Evolutionary conservation across 2,888 invertebrate species (phyloP).

Genomic region (Ashinkailepas kermadecensis): DNA sequence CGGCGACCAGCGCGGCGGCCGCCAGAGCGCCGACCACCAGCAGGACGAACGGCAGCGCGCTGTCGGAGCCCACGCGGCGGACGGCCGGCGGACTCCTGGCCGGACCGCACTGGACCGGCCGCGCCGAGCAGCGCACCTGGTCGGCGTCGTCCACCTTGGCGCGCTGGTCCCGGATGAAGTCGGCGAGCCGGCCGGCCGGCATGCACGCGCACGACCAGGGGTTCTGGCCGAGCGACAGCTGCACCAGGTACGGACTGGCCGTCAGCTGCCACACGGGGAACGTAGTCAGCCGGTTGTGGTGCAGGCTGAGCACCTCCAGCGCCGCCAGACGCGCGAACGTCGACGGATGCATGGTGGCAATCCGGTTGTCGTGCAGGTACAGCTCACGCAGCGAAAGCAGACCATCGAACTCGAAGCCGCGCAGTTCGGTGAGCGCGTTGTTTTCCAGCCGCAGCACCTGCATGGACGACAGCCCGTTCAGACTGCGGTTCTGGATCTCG

Average conservation of each 20-base stretch:
- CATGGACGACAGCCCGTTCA: constrained; percentile 74
- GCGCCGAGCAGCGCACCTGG: constrained; percentile 61
- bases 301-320: constrained; percentile 73
- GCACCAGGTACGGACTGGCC: constrained; percentile 72
- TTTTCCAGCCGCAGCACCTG: constrained; percentile 76
- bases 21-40: constrained; percentile 61
- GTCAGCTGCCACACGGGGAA: constrained; percentile 81
- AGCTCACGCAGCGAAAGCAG: constrained; percentile 74
- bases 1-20: constrained; percentile 64
- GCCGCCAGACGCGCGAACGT: constrained; percentile 73
- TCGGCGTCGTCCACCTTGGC: constrained; percentile 73
- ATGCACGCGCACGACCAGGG: constrained; percentile 88
- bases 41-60: constrained; percentile 69
- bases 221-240: constrained; percentile 72
- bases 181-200: constrained; percentile 63
- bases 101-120: constrained; percentile 37
- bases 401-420: constrained; percentile 73
- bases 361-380: constrained; percentile 76
- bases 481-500: constrained; percentile 78
- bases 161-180: constrained; percentile 67
- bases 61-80: constrained; percentile 52
- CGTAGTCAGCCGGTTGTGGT: constrained; percentile 70
- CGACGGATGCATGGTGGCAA: constrained; percentile 71
- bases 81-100: neutral
- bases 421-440: constrained; percentile 67